Conservation (phyloP, 2,113 vertebrate genomes). For the Poicephalus meyeri region DNA sequence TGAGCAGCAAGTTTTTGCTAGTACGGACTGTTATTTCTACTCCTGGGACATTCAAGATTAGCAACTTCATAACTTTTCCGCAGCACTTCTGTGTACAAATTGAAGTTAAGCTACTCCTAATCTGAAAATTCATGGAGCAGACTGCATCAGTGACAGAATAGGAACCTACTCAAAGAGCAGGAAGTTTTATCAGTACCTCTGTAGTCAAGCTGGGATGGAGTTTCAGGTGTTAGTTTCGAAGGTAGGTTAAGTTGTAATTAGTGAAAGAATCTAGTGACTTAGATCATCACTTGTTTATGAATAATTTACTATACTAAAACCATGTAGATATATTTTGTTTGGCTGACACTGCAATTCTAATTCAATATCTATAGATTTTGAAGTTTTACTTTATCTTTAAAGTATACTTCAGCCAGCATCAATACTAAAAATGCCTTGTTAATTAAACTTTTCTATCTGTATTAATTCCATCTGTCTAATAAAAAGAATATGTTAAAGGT, state of each 20-base stretch:
- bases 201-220: background rate
- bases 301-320: background rate
- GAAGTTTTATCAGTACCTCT: background rate
- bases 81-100: background rate
- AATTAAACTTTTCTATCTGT: background rate
- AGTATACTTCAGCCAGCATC: background rate
- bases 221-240: background rate
- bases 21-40: background rate
- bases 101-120: background rate
- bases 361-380: background rate
- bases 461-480: background rate
- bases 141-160: background rate
- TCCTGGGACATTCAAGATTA: background rate
- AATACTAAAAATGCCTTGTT: background rate
- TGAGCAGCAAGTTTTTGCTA: constrained; percentile 32
- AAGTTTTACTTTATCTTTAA: background rate
- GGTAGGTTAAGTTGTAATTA: background rate
- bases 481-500: background rate
- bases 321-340: background rate
- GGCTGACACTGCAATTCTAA: background rate
- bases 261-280: background rate
- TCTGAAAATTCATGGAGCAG: background rate
- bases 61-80: background rate
- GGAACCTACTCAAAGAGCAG: background rate
- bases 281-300: background rate